Evolutionary conservation across 2,797 vertebrate genomes (phyloP), one percentile per base, ranked within the genome.

Genomic region (Notoglanidium macrostoma): DNA sequence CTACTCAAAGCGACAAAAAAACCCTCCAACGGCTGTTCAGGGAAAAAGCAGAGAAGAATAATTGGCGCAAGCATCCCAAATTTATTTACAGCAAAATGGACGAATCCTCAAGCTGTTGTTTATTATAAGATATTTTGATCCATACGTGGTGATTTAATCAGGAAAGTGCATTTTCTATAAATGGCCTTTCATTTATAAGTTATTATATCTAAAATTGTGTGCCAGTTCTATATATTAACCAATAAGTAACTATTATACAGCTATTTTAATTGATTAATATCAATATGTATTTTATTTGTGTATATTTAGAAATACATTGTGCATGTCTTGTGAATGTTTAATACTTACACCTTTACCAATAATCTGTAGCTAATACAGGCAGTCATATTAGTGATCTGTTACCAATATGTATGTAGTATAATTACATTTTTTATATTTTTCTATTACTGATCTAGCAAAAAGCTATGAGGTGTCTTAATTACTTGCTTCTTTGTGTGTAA

Each of bases 1-100:
- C 94, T 94, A 95, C 94, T 96, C 95, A 92, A 92, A 95, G 95
- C 94, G 95, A 95, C 94, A 95, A 87, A 49, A 96, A 96, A 95
- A 49, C 81, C 93, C 89, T 87, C 93, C 91, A 96, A 93, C 93
- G 91, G 88, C 89, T 85, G 87, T 77, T 90, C 86, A 54, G 84
- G 57, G 80, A 63, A 83, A 86, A 88, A 85, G 78, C 78, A 72
- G 73, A 15, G 76, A 46, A 51, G 72, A 81, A 59, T 70, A 72
- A 81, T 29, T 72, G 65, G 49, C 49, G 59, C 67, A 26, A 32
- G 54, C 67, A 63, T 80, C 26, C 32, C 29, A 67, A 10, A 59
- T 83, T 74, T 68, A 59, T 61, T 57, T 83, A 44, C 67, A 81
- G 32, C 57, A 61, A 46, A 81, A 74, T 40, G n/a, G 21, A 59